These are phyloP conservation scores for Mastacembelus armatus DNA, from an alignment of 2,797 vertebrate genomes.

Conservation along the genomic window DNA sequence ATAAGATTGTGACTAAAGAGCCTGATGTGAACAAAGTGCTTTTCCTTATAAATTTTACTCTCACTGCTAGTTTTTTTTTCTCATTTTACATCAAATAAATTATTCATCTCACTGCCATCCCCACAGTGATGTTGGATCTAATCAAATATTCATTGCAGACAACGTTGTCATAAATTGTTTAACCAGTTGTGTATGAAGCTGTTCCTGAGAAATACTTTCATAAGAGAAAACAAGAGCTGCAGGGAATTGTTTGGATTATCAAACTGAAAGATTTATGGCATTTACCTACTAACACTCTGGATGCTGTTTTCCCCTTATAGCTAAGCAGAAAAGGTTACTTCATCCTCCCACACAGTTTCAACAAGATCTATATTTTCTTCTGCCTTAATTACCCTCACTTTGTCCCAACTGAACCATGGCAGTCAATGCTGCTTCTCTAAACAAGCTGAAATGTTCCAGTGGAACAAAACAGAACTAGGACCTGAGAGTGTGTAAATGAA, in stretches of 20 bases:
- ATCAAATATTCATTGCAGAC: conserved; percentile 68
- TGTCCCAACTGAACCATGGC: not conserved
- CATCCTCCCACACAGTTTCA: conserved; percentile 4
- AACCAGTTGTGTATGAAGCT: conserved; percentile 40
- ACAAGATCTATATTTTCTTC: conserved; percentile 15
- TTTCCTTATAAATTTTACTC: not conserved
- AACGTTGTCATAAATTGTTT: conserved; percentile 66
- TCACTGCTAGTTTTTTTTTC: conserved; percentile 31
- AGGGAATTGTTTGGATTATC: conserved; percentile 41
- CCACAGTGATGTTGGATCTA: conserved; percentile 47
- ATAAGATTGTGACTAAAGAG: conserved; percentile 10
- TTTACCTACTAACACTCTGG: conserved; percentile 18
- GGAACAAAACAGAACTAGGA: not conserved
- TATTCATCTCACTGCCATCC: conserved; percentile 61
- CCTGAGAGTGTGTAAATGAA: not conserved
- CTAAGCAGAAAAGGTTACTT: not conserved
- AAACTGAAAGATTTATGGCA: conserved; percentile 32
- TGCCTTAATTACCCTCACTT: not conserved
- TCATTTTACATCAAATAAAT: conserved; percentile 57
- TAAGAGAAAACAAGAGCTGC: conserved; percentile 11
- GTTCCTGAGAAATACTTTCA: conserved; percentile 33
- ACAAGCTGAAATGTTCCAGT: not conserved
- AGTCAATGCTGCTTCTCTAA: not conserved
- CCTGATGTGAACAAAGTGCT: conserved; percentile 28
- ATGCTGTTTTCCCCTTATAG: conserved; percentile 9